Conservation (phyloP, 1,140 invertebrate genomes). For the Cotesia glomerata region DNA sequence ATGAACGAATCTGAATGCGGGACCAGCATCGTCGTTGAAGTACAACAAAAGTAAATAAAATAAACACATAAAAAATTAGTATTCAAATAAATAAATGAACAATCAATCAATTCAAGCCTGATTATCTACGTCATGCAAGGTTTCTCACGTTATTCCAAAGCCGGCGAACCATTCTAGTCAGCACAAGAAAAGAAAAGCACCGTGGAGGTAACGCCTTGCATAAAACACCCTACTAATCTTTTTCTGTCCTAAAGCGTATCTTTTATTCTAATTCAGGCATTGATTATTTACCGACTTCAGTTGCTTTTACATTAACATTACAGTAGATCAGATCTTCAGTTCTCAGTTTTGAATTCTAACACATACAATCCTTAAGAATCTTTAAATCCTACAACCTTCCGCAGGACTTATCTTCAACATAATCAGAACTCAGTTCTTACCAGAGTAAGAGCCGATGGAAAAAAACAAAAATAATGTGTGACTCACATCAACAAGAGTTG, state of each 20-base stretch:
- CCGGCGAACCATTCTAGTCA: neutral
- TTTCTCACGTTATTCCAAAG: slow-evolving; percentile 14
- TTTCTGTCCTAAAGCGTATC: neutral
- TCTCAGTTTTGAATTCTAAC: too few species aligned
- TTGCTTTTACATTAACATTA: too few species aligned
- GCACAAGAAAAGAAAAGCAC: slow-evolving; percentile 37
- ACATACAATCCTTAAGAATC: too few species aligned
- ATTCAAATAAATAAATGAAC: neutral
- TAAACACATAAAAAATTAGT: neutral
- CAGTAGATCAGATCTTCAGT: too few species aligned
- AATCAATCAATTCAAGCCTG: neutral
- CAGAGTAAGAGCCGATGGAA: too few species aligned
- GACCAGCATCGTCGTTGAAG: slow-evolving; percentile 4
- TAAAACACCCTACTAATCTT: slow-evolving; percentile 45
- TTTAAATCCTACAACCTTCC: neutral
- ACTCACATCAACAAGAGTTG: slow-evolving; percentile 5
- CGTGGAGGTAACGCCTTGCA: slow-evolving; percentile 38
- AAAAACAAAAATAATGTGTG: slow-evolving; percentile 1
- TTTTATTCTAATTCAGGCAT: slow-evolving; percentile 1
- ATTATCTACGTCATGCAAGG: slow-evolving; percentile 1
- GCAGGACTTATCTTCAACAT: neutral
- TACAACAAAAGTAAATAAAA: neutral
- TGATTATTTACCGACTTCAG: slow-evolving; percentile 12
- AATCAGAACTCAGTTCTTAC: neutral
- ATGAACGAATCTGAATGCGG: slow-evolving; percentile 4